phyloP scores from a whole-genome alignment of 1,140 invertebrate species.

The Kradibia gibbosae region DNA sequence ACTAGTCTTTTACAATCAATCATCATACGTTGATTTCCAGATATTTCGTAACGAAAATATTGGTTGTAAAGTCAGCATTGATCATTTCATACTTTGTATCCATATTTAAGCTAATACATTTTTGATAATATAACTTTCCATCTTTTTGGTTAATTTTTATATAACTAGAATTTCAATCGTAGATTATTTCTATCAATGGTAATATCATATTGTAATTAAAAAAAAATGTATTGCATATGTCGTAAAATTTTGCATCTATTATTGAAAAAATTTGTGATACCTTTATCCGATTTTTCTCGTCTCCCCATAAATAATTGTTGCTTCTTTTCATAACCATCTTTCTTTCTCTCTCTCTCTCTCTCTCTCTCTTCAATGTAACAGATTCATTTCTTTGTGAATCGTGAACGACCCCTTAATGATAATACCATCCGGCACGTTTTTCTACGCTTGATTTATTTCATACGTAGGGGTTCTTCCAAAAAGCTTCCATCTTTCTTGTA shows the following conservation, averaged over 20 bases:
- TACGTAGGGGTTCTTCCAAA: conserved; percentile 39
- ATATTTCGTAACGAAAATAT: neutral
- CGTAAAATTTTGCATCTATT: neutral
- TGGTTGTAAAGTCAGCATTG: neutral
- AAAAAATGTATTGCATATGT: neutral
- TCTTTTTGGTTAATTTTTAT: too few species aligned
- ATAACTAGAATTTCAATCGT: too few species aligned
- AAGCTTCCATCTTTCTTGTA: conserved; percentile 19
- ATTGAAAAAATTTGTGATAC: neutral
- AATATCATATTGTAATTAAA: too few species aligned
- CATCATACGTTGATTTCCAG: neutral
- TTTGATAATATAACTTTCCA: too few species aligned
- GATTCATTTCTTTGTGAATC: conserved; percentile 11
- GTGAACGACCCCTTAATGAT: conserved; percentile 54
- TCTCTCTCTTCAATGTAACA: neutral
- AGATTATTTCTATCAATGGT: too few species aligned
- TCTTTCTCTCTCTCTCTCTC: conserved; percentile 17
- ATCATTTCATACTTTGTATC: neutral
- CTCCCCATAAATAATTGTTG: neutral
- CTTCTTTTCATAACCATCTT: too few species aligned
- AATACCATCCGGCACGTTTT: conserved; percentile 65
- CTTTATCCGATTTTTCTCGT: neutral
- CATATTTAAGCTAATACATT: too few species aligned
- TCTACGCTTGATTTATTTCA: conserved; percentile 67
- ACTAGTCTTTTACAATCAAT: neutral